These are phyloP conservation scores for Pantherophis alleghaniensis DNA, from an alignment of 2,797 vertebrate genomes.

Conservation along the genomic window DNA sequence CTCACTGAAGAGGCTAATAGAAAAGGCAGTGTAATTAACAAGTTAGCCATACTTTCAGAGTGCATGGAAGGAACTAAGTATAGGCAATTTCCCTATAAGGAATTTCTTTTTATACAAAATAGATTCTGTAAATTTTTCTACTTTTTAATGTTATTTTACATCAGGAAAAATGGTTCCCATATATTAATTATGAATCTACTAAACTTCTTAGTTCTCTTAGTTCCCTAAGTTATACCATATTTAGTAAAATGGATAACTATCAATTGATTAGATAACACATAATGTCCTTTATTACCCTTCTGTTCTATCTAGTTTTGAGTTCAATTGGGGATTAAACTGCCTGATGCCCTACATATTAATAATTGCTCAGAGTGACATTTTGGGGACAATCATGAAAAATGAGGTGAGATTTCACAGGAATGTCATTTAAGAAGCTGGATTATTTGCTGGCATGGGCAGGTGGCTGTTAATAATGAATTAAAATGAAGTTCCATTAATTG, in stretches of 20 bases:
- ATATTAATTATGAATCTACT: neutral
- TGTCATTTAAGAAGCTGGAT: conserved; percentile 59
- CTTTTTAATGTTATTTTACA: neutral
- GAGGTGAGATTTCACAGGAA: conserved; percentile 52
- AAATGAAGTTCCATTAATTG: conserved; percentile 58
- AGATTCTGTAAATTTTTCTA: neutral
- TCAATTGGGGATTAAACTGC: conserved; percentile 59
- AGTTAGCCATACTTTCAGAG: neutral
- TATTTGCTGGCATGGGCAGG: conserved; percentile 47
- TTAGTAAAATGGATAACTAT: conserved; percentile 52
- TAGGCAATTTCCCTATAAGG: neutral
- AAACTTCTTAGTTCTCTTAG: conserved; percentile 30
- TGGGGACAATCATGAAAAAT: conserved; percentile 41
- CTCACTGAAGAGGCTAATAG: neutral
- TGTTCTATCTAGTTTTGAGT: conserved; percentile 45
- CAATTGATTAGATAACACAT: conserved; percentile 28
- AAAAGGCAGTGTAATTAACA: neutral
- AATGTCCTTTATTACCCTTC: conserved; percentile 37
- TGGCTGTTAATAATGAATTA: conserved; percentile 59
- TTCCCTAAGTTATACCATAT: conserved; percentile 19
- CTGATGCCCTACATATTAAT: conserved; percentile 49
- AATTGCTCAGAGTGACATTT: conserved; percentile 61
- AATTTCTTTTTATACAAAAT: neutral
- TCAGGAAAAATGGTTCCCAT: conserved; percentile 2
- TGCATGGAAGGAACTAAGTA: neutral